Base-by-base conservation (phyloP, 2,113 vertebrate genomes). In the Serilophus lunatus region DNA sequence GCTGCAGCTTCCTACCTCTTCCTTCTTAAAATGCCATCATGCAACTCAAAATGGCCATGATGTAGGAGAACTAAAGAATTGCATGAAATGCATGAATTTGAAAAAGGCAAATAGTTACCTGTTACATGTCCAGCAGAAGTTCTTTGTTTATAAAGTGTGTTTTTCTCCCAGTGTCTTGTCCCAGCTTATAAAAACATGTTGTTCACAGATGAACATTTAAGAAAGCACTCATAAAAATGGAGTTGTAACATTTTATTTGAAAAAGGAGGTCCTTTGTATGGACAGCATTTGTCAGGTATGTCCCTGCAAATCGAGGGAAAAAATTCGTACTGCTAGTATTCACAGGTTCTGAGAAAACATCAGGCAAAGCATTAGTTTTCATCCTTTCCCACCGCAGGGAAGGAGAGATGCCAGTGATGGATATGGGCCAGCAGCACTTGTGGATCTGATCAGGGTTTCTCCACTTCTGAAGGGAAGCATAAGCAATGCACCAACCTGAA, bases 331-430 rank as follows among this genome's bases (percentile, higher is more conserved):
- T 18, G n/a, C 8, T 44, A 35, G 4, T 8, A n/a, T 36, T 51
- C 49, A 66, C 3, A 53, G 28, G 12, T 72, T 79, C 45, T 76
- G 53, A 89, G 64, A 71, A 89, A 75, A 60, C 56, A 71, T 4
- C 16, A 36, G 38, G 33, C 4, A 9, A 56, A 86, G 36, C 28
- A 53, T 47, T 42, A 22, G 9, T 45, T 93, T 86, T n/a, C 28
- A 35, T 29, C 28, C 16, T 50, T 80, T 77, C 29, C 68, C 45
- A 15, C 28, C 53, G 5, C 0, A 0, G n/a, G 16, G 18, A 22
- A 72, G 36, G 31, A 88, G 57, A 74, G 64, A 54, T 76, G 49
- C 11, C 78, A 76, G 44, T 14, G n/a, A 91, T 2, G 31, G 54
- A 24, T 33, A 4, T 0, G 6, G 54, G n/a, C 70, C 25, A 61